Evolutionary conservation across 1,140 invertebrate species (phyloP), one percentile per base, ranked within the genome.

Genomic region (Lineus longissimus): DNA sequence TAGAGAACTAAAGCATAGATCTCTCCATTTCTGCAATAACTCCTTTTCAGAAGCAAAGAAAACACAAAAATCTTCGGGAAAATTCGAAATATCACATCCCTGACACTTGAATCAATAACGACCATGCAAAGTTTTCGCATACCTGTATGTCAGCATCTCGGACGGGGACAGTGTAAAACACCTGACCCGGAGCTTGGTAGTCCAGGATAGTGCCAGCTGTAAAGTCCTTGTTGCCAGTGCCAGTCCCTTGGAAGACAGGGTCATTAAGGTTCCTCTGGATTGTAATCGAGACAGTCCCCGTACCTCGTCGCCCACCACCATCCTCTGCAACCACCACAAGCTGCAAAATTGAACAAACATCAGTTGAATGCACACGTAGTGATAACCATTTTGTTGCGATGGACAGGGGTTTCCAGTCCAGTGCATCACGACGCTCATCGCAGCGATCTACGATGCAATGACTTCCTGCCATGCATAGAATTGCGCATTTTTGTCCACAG

Each of bases 131-230:
- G n/a, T n/a, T n/a, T n/a, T n/a, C n/a, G n/a, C 75, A 72, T 66
- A 77, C 75, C 66, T 69, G 59, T 59, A 61, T 67, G 61, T 77
- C 74, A 25, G 25, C 31, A 63, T 77, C 76, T 43, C 60, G 56
- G 17, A 74, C 76, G 9, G 55, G 61, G 1, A 76, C 68, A 58
- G 43, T 64, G 11, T 73, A 27, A 4, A 75, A 59, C 23, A 43
- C 9, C 23, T 41, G 45, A 9, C 67, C 69, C 1, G 71, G 41
- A 11, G 59, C 7, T 13, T 64, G 51, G 22, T 69, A 74, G 58
- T 77, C 76, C 11, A 64, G 55, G 11, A 75, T 69, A 4, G 64
- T 66, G 2, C 54, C 27, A 15, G 61, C 31, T 47, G 76, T 7
- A 7, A 23, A 36, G n/a, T n/a, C n/a, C n/a, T n/a, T n/a, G n/a